Base-by-base conservation (phyloP, 2,888 invertebrate species). In the Druceiella hillmani region DNA sequence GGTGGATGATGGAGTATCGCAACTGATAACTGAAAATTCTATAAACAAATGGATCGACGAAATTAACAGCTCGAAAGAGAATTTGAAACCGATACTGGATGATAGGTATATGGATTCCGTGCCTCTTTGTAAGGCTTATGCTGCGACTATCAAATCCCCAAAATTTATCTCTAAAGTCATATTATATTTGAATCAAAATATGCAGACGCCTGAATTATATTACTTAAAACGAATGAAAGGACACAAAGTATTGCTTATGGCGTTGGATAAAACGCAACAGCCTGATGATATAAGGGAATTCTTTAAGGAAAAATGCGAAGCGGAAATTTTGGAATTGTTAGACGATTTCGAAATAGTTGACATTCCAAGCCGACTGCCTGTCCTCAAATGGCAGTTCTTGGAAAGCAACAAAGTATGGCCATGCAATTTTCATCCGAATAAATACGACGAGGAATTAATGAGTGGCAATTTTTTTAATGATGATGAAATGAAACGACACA, bases 391-490 rank as follows among this genome's bases (percentile, higher is more conserved):
- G 27, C 91, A 92, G 53, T 83, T 80, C 52, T 64, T 72, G 1
- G 61, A 66, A 46, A 75, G 76, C 3, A 70, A 71, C 9, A 63
- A 67, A 35, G 58, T 75, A 27, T 93, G 93, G 93, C 84, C 91
- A 0, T 78, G 85, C 36, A 88, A 87, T 55, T 92, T 90, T 55
- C 90, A 91, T 62, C 83, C 84, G 0, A 81, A 89, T 53, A 76
- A 78, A 42, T 76, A 79, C 43, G 53, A 83, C n/a, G 90, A 91
- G 55, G 75, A 71, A 30, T 54, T 88, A 7, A 58, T 78, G 2
- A 70, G 74, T 7, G 80, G 79, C 10, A 64, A 63, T 2, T 68
- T 81, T 41, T 90, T 91, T 51, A 58, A 56, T 1, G 40, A 48
- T 0, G 48, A 56, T 0, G 78, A 87, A 45, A 50, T 78, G 1